phyloP scores from a whole-genome alignment of 2,797 vertebrate genomes.

The Steatocranus sp. region DNA sequence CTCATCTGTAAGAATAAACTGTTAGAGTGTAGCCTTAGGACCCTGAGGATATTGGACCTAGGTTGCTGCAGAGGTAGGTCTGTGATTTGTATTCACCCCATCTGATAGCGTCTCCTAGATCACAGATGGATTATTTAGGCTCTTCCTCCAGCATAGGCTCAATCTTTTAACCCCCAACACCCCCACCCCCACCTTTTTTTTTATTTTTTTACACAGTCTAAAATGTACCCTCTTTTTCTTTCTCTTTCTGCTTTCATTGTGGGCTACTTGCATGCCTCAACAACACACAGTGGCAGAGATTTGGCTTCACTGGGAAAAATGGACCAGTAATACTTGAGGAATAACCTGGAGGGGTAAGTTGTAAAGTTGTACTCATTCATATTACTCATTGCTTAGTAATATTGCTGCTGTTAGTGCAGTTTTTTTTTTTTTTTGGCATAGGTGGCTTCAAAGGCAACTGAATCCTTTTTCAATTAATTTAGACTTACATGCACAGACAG shows the following conservation, averaged over 20 bases:
- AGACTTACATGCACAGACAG: conserved; percentile 9
- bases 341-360: conserved; percentile 63
- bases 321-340: conserved; percentile 35
- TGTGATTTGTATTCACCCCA: conserved; percentile 75
- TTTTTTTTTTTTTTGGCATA: neutral
- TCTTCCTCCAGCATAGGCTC: conserved; percentile 53
- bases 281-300: conserved; percentile 25
- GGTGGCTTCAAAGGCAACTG: neutral
- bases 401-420: neutral
- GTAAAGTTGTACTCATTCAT: conserved; percentile 48
- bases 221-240: neutral
- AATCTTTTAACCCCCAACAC: conserved; percentile 40
- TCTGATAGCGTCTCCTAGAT: conserved; percentile 72
- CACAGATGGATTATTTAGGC: conserved; percentile 75
- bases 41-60: conserved; percentile 71
- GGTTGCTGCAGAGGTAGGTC: conserved; percentile 70
- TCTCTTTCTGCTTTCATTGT: conserved; percentile 41
- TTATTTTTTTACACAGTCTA: neutral
- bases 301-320: conserved; percentile 29
- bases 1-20: conserved; percentile 36
- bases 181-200: neutral
- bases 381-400: neutral
- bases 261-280: conserved; percentile 23
- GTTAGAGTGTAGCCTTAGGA: conserved; percentile 71
- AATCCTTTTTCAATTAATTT: conserved; percentile 1